Percentiles rank a stretch among this genome's conserved stretches.
Evolutionary conservation across 2,797 vertebrate species (phyloP).

Genomic region (Taeniopygia guttata): DNA sequence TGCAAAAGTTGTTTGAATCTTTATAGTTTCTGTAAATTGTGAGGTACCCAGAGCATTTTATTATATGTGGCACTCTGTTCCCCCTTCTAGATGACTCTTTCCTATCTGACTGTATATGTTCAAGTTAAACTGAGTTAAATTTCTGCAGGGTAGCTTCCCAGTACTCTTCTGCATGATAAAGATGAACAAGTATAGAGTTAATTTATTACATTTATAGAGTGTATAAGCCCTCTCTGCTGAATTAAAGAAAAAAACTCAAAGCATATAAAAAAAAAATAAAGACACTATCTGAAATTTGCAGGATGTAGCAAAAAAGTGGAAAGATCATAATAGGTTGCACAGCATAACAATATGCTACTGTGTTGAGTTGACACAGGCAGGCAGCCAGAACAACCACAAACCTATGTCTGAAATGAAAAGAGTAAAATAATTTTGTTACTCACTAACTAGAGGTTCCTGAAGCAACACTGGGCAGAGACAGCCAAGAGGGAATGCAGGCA

Average conservation of each 20-base stretch:
- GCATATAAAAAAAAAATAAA: background rate
- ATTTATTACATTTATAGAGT: background rate
- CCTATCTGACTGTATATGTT: background rate
- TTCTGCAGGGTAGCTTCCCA: background rate
- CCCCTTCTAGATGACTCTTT: background rate
- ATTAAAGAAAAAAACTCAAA: background rate
- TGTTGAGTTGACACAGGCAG: background rate
- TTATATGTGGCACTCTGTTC: background rate
- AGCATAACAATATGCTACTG: background rate
- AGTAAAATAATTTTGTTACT: background rate
- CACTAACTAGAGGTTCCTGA: background rate
- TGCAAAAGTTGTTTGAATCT: background rate
- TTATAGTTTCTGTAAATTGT: background rate
- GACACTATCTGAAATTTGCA: background rate
- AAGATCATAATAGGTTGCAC: background rate
- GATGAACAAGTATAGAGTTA: background rate
- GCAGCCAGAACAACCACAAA: background rate
- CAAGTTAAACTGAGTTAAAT: background rate
- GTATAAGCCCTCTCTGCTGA: accelerated
- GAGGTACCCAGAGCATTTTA: background rate
- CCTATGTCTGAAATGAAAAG: background rate
- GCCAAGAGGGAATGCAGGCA: background rate
- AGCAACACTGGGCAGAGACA: background rate
- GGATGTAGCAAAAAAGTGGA: background rate
- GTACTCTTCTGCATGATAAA: background rate